Conservation (phyloP, 2,888 invertebrate genomes). For the Cephus sareptanus region DNA sequence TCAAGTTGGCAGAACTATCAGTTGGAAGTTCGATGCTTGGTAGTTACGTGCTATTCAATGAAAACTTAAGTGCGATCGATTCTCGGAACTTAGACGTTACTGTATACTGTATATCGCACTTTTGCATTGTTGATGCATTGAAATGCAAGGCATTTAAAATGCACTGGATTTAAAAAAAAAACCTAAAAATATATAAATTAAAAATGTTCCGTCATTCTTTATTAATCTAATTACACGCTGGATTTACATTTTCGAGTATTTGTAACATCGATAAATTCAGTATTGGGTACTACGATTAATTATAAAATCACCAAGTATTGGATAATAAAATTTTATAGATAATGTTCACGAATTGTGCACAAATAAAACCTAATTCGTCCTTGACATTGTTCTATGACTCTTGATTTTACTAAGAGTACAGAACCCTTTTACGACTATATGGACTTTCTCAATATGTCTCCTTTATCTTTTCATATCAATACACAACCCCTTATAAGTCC, state of each 20-base stretch:
- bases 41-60: not conserved
- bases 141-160: not conserved
- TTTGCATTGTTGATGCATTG: not conserved
- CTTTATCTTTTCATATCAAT: slow-evolving; percentile 24
- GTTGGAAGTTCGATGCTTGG: not conserved
- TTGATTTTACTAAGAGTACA: not conserved
- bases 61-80: not conserved
- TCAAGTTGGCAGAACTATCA: not conserved
- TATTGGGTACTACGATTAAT: not conserved
- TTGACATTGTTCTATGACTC: too few relatives aligned
- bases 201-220: not conserved
- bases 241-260: not conserved
- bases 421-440: not conserved
- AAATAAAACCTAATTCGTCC: not conserved
- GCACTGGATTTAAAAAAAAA: not conserved
- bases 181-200: too few relatives aligned
- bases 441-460: not conserved
- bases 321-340: not conserved
- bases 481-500: slow-evolving; percentile 42
- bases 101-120: not conserved
- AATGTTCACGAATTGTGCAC: not conserved
- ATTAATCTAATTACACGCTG: not conserved
- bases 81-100: not conserved
- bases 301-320: not conserved
- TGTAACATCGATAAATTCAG: not conserved